Base-by-base conservation (phyloP, 2,113 vertebrate species). In the Terrapene triunguis region DNA sequence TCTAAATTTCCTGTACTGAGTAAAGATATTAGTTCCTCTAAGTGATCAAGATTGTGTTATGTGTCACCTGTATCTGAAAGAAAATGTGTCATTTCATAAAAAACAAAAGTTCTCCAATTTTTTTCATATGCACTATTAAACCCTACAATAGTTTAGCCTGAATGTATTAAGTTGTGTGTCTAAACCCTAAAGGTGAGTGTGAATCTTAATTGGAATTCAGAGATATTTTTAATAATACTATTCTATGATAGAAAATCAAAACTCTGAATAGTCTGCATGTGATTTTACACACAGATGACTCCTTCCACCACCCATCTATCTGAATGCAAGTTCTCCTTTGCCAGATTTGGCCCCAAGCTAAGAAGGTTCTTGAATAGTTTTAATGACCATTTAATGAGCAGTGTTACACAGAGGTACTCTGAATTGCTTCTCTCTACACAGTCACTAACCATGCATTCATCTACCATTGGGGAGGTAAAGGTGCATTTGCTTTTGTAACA, bases 121-220 rank as follows among this genome's bases (percentile, higher is more conserved):
- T 89, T 54, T 54, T 54, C 93, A 89, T 90, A 93, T 93, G 19
- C 76, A 25, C 2, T 7, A 87, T 81, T 78, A 96, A 97, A 94
- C 47, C 81, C 85, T 54, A 14, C 57, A 10, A 5, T 4, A 59
- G 42, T 93, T 88, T 80, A 84, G 76, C 86, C 83, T 69, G 87
- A 65, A 90, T 50, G 76, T 80, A 92, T 42, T 92, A 85, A 92
- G 84, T 76, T 53, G 59, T 48, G 76, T 95, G 89, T 88, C 92
- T 92, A 38, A 21, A 38, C 16, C 65, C 65, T 72, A 21, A 72
- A 72, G 32, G 7, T 19, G 16, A 72, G 8, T 38, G 65, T 72
- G 32, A n/a, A 72, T n/a, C 35, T 38, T 38, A 72, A 38, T 4
- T n/a, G 32, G 65, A 38, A 62, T 72, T 72, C 17, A 72, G 19